These are phyloP conservation scores for Styela plicata DNA, from an alignment of 23 tunicate genomes.

Conservation along the genomic window DNA sequence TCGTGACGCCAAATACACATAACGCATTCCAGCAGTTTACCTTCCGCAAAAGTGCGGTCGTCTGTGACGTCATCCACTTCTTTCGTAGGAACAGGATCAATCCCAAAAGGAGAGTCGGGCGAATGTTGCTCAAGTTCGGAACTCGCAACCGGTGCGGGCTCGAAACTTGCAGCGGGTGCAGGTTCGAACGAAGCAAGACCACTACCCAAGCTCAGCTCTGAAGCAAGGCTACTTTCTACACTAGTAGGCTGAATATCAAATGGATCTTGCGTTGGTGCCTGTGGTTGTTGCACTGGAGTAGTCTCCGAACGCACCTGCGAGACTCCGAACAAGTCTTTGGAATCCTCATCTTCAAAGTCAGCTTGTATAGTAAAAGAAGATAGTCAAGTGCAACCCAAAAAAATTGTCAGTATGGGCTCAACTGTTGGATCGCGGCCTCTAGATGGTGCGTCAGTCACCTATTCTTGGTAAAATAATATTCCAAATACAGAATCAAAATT, in stretches of 20 bases:
- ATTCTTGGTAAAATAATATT: too few species aligned
- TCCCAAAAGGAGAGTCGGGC: neutral
- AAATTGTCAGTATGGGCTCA: too few species aligned
- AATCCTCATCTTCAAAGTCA: neutral
- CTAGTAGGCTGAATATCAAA: neutral
- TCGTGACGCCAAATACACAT: too few species aligned
- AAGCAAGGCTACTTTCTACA: neutral
- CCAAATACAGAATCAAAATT: too few species aligned
- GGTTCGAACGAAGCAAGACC: conserved; percentile 26
- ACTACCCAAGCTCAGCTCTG: neutral
- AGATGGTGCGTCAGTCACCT: too few species aligned
- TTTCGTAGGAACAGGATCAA: too few species aligned
- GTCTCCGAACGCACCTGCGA: neutral
- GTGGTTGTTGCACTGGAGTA: neutral
- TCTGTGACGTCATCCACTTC: too few species aligned
- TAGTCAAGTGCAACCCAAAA: too few species aligned
- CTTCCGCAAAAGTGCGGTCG: neutral
- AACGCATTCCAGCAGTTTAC: too few species aligned
- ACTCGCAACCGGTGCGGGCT: neutral
- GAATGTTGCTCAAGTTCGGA: neutral
- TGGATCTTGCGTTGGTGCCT: neutral
- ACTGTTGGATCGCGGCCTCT: too few species aligned
- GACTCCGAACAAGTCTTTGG: neutral
- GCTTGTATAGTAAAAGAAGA: neutral
- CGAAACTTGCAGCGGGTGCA: conserved; percentile 25